Evolutionary conservation across 92 coral and sea anemone species (phyloP).

Genomic region (Paragorgia papillata): DNA sequence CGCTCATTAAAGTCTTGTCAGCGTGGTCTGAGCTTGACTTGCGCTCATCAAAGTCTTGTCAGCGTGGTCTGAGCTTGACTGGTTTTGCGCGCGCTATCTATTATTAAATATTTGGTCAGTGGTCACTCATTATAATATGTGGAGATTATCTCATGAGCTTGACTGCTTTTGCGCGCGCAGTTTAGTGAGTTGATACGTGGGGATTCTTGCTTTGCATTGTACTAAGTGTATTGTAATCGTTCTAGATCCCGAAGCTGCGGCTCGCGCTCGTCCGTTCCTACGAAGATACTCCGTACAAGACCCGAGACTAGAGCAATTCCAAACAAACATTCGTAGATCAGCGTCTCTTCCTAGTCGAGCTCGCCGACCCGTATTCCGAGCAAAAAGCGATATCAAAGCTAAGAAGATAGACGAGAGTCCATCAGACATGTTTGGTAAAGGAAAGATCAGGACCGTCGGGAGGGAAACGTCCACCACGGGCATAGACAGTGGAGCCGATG

Average conservation of each 20-base stretch:
- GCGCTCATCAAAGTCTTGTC: too few relatives aligned
- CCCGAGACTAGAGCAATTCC: conserved; percentile 83
- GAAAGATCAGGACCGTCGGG: conserved; percentile 60
- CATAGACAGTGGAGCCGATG: conserved; percentile 73
- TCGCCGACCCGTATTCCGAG: conserved; percentile 23
- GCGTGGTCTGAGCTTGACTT: too few relatives aligned
- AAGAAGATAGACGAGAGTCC: conserved; percentile 17
- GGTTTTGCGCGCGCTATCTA: too few relatives aligned
- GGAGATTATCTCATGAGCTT: too few relatives aligned
- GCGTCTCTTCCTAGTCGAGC: conserved; percentile 84
- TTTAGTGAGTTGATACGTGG: too few relatives aligned
- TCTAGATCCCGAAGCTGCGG: conserved; percentile 85
- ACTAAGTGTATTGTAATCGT: too few relatives aligned
- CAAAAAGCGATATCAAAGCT: conserved; percentile 53
- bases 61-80: too few relatives aligned
- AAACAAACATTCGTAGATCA: conserved; percentile 77
- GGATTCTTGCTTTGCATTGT: too few relatives aligned
- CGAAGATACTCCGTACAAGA: conserved; percentile 81
- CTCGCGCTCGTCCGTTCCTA: conserved; percentile 83
- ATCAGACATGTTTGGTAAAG: conserved; percentile 54
- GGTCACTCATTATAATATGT: too few relatives aligned
- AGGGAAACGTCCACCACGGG: conserved; percentile 56
- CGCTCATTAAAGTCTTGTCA: too few relatives aligned
- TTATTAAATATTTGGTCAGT: too few relatives aligned
- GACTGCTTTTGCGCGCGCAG: too few relatives aligned